These are phyloP conservation scores for Sterrhoptilus dennistouni DNA, from an alignment of 2,113 vertebrate species.

Conservation along the genomic window DNA sequence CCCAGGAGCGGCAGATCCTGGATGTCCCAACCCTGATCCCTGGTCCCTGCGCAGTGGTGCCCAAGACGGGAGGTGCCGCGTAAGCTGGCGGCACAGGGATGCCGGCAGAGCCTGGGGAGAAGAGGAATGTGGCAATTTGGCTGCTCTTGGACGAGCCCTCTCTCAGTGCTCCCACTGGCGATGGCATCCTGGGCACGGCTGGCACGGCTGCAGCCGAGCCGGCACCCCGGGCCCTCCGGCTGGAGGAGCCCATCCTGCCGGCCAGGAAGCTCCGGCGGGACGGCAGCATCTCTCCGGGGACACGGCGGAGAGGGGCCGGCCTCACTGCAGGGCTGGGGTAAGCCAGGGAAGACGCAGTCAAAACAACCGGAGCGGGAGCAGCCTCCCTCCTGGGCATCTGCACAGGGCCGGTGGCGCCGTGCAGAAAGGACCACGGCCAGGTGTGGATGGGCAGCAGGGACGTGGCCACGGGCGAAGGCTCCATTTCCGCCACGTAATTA, in stretches of 20 bases:
- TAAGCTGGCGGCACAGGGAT: slow-evolving; percentile 4
- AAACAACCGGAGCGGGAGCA: slow-evolving; percentile 57
- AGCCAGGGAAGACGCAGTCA: slow-evolving; percentile 73
- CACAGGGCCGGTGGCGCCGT: slow-evolving; percentile 57
- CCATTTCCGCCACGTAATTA: slow-evolving; percentile 89
- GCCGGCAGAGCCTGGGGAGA: slow-evolving; percentile 37
- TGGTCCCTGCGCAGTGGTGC: slow-evolving; percentile 48
- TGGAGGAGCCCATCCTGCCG: slow-evolving; percentile 59
- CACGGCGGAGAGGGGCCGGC: slow-evolving; percentile 67
- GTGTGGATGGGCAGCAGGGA: slow-evolving; percentile 79
- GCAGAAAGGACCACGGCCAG: slow-evolving; percentile 89
- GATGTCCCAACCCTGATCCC: slow-evolving; percentile 65
- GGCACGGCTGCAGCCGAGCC: slow-evolving; percentile 62
- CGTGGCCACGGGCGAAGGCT: slow-evolving; percentile 78
- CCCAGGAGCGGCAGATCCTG: slow-evolving; percentile 81
- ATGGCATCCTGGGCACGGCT: slow-evolving; percentile 62
- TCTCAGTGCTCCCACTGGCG: not conserved
- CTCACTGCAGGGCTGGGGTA: slow-evolving; percentile 78
- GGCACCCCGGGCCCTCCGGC: slow-evolving; percentile 61
- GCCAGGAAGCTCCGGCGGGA: slow-evolving; percentile 54
- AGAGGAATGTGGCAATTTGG: slow-evolving; percentile 70
- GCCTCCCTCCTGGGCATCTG: slow-evolving; percentile 75
- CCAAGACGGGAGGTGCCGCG: slow-evolving; percentile 41
- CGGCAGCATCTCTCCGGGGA: slow-evolving; percentile 55
- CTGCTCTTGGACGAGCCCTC: slow-evolving; percentile 71